These are phyloP conservation scores for Sceloporus tristichus DNA, from an alignment of 2,113 vertebrate species.

Conservation along the genomic window DNA sequence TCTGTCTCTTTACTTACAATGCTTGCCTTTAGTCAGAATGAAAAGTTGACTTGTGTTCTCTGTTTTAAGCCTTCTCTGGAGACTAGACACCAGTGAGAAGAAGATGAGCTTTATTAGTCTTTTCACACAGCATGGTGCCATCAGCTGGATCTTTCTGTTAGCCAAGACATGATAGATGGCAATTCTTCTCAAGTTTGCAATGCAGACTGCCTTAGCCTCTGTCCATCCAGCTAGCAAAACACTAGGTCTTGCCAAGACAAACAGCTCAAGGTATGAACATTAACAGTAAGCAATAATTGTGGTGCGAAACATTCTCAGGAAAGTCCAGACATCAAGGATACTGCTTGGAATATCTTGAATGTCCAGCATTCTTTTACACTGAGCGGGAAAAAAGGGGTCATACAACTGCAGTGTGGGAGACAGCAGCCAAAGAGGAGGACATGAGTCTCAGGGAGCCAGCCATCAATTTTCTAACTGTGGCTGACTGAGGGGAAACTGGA, in stretches of 20 bases:
- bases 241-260: slow-evolving; percentile 75
- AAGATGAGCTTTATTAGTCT: neutral
- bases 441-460: slow-evolving; percentile 46
- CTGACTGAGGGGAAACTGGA: slow-evolving; percentile 58
- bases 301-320: slow-evolving; percentile 78
- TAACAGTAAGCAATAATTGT: slow-evolving; percentile 72
- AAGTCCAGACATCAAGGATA: slow-evolving; percentile 81
- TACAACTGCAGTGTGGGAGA: slow-evolving; percentile 72
- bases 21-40: neutral
- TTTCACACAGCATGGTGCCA: slow-evolving; percentile 35
- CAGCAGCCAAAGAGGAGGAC: slow-evolving; percentile 54
- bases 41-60: slow-evolving; percentile 14
- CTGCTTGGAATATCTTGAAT: slow-evolving; percentile 80
- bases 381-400: slow-evolving; percentile 56
- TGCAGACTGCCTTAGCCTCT: slow-evolving; percentile 57
- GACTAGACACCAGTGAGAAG: slow-evolving; percentile 34
- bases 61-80: slow-evolving; percentile 42
- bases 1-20: neutral
- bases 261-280: slow-evolving; percentile 74
- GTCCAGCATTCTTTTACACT: slow-evolving; percentile 80
- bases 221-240: slow-evolving; percentile 76
- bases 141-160: slow-evolving; percentile 56
- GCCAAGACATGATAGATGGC: slow-evolving; percentile 56
- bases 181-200: slow-evolving; percentile 41
- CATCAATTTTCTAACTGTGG: slow-evolving; percentile 66